A percentile compares a stretch with the other conserved stretches of the same genome.
phyloP scores from a whole-genome alignment of 1,140 invertebrate genomes.

The Whitmania pigra region DNA sequence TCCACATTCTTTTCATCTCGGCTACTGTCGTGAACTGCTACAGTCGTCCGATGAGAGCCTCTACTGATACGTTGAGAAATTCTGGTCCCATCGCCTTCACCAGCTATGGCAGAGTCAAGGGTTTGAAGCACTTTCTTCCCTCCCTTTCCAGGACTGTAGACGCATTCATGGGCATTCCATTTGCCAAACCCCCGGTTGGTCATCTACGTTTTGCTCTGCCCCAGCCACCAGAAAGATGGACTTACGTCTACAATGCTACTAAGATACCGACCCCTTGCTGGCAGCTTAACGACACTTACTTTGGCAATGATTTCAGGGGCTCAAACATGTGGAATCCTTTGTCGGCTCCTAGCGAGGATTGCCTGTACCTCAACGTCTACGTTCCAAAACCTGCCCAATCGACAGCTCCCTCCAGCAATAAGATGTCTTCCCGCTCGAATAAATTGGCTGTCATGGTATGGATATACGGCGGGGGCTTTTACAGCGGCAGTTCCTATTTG shows the following conservation, averaged over 20 bases:
- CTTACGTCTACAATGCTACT: constrained; percentile 25
- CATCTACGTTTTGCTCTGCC: constrained; percentile 77
- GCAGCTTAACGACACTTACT: constrained; percentile 75
- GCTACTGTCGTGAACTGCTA: too few species aligned
- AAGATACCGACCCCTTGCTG: constrained; percentile 75
- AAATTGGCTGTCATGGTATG: constrained; percentile 69
- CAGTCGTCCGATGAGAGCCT: too few species aligned
- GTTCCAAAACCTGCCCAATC: constrained; percentile 26
- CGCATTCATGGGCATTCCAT: constrained; percentile 76
- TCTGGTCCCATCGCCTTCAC: constrained; percentile 55
- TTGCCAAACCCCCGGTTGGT: constrained; percentile 79
- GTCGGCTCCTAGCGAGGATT: constrained; percentile 48
- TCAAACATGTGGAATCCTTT: constrained; percentile 93
- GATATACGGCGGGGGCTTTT: constrained; percentile 89
- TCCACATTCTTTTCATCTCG: too few species aligned
- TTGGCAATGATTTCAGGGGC: constrained; percentile 76
- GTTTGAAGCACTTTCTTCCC: constrained; percentile 46
- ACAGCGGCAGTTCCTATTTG: constrained; percentile 63
- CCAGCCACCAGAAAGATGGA: constrained; percentile 46
- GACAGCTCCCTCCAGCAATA: constrained; percentile 81
- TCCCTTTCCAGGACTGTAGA: constrained; percentile 50
- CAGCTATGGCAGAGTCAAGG: constrained; percentile 62
- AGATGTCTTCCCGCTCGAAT: constrained; percentile 57
- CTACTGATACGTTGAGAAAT: background rate
- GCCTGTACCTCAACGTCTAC: constrained; percentile 22